Evolutionary conservation across 2,888 invertebrate species (phyloP), one percentile per base, ranked within the genome.

Genomic region (Baronia brevicornis): DNA sequence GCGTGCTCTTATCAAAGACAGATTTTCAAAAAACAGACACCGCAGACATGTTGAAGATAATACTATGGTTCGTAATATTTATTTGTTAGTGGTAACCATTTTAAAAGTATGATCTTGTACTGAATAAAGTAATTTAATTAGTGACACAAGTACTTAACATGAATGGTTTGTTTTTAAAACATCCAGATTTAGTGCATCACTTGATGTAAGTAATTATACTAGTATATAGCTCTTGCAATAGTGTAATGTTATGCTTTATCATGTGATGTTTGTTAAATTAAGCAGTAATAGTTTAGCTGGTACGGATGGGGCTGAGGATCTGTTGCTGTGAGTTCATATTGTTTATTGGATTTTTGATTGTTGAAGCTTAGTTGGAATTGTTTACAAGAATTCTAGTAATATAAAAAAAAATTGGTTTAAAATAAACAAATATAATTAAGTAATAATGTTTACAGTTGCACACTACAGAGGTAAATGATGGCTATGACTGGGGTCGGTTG

Each of bases 401-500:
- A 25, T 3, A 14, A 5, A 11, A 10, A 10, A 15, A 12, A 4
- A 20, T 4, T 28, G 23, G 13, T 11, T 6, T 10, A 23, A 5
- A 23, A 3, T 11, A 8, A 5, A 8, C 3, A 23, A 23, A n/a
- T 15, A 10, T 33, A 22, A 17, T 27, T 23, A n/a, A 35, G 4
- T 15, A 9, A 15, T 21, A 24, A 14, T 26, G 22, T 19, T 61
- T 72, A 32, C 49, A 89, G 93, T 77, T 96, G 3, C 96, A 96
- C 54, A 95, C 94, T 2, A 90, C 93, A 10, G 96, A 96, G 60
- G 75, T 97, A 1, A 89, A 93, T 48, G 97, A 97, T 80, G 96
- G 95, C 2, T 94, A 91, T 51, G 94, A 96, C 38, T 96, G 95
- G 95, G 94, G 93, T 18, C 87, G 95, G 4, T 79, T 96, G 1